These are phyloP conservation scores for Frankliniella fusca DNA, from an alignment of 2,888 invertebrate species.

Conservation along the genomic window DNA sequence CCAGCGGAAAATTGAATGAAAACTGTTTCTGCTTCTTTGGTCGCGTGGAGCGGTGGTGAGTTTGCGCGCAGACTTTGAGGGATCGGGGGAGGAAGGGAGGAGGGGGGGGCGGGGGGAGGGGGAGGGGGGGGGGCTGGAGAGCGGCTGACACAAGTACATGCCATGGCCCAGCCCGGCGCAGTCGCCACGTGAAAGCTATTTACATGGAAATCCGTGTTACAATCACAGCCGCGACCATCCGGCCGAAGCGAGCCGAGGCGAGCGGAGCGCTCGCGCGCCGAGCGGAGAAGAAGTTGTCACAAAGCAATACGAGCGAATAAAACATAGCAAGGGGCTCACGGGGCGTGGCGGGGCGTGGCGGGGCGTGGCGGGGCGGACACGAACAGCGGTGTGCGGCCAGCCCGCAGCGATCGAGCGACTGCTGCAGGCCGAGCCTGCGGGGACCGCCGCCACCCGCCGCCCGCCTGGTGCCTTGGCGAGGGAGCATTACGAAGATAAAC, in stretches of 20 bases:
- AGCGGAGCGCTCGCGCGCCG: not conserved
- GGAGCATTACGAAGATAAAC: too few relatives aligned
- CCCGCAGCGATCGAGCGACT: not conserved
- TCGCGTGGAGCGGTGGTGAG: too few relatives aligned
- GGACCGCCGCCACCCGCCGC: not conserved
- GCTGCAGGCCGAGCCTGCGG: not conserved
- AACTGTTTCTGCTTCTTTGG: too few relatives aligned
- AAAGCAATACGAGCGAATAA: conserved; percentile 26
- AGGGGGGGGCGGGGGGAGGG: too few relatives aligned
- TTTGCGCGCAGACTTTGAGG: too few relatives aligned
- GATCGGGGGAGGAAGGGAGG: too few relatives aligned
- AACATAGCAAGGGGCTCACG: not conserved
- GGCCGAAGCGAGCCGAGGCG: not conserved
- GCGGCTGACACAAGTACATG: too few relatives aligned
- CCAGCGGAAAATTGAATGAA: too few relatives aligned
- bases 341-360: not conserved
- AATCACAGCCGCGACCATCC: not conserved
- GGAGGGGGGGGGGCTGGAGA: too few relatives aligned
- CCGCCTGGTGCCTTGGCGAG: too few relatives aligned
- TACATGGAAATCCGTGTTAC: conserved; percentile 26
- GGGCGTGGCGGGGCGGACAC: not conserved
- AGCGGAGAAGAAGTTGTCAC: conserved; percentile 15
- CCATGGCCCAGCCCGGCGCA: not conserved
- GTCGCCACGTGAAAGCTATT: conserved; percentile 16
- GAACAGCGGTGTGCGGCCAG: not conserved